Evolutionary conservation across 2,113 vertebrate genomes (phyloP).

Genomic region (Chiloscyllium plagiosum): DNA sequence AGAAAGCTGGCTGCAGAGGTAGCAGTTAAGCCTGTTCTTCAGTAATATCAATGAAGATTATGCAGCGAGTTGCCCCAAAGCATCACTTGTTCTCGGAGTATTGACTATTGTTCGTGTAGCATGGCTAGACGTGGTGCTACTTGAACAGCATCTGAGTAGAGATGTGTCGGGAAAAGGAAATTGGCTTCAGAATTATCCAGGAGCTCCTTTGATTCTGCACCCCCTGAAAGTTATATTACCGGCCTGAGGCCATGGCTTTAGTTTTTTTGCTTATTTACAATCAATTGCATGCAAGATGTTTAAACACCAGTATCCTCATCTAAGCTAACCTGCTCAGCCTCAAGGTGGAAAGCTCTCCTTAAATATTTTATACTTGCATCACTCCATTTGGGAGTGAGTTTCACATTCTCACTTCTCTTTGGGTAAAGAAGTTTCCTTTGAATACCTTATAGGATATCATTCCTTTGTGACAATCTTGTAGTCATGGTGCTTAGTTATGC

Average conservation of each 20-base stretch:
- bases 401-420: neutral
- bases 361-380: neutral
- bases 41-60: too few species aligned
- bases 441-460: neutral
- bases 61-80: too few species aligned
- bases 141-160: neutral
- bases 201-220: neutral
- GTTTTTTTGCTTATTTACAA: too few species aligned
- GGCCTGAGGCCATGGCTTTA: neutral
- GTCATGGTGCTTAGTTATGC: neutral
- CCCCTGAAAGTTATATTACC: neutral
- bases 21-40: too few species aligned
- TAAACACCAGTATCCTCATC: too few species aligned
- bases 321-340: too few species aligned
- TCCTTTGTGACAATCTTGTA: neutral
- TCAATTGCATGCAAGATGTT: too few species aligned
- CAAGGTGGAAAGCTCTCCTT: too few species aligned
- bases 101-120: too few species aligned
- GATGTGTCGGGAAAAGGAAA: neutral
- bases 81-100: too few species aligned
- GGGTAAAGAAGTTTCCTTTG: neutral
- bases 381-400: neutral
- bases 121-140: too few species aligned
- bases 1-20: too few species aligned
- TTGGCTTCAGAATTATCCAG: neutral